Base-by-base conservation (phyloP, 2,888 invertebrate genomes). In the Spialia ferax region DNA sequence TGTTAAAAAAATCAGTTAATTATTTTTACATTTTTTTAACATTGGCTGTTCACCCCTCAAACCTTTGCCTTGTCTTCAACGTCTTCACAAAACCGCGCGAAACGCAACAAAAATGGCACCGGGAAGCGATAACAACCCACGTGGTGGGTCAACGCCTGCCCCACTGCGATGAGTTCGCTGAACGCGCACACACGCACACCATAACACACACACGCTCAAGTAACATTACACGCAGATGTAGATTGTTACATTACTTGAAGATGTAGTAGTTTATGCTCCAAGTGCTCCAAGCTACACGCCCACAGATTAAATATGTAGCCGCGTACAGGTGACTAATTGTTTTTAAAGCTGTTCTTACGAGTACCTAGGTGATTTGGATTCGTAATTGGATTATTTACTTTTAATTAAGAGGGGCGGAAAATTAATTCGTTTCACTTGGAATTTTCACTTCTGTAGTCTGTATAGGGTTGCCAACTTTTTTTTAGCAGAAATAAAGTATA, bases 71-170 rank as follows among this genome's bases (percentile, higher is more conserved):
- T n/a, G n/a, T n/a, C n/a, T n/a, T n/a, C n/a, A n/a, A n/a, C n/a
- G 45, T 55, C 45, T 29, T 23, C n/a, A 23, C 32, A 52, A 52
- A 68, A 59, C 42, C 63, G 64, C 64, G 60, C 62, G 56, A 57
- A 67, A 75, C 72, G 72, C 74, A 77, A 76, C 74, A 71, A 70
- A 77, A 75, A 75, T 71, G 74, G 73, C 74, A 72, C 71, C 74
- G 76, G 74, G 75, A 76, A 75, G 73, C 82, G 86, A 86, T 86
- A 86, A 87, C 82, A 75, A 75, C 88, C 91, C 92, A 92, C 91
- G 92, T 93, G 92, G 90, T 87, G 79, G 91, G 88, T 91, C 92
- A 92, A 90, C 84, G 92, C 35, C 87, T 93, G 92, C 86, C 90
- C 91, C 88, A 93, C 89, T 93, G 91, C 86, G 69, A 73, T 69